Conservation (phyloP, 1,140 invertebrate species). For the Polypedilum vanderplanki region DNA sequence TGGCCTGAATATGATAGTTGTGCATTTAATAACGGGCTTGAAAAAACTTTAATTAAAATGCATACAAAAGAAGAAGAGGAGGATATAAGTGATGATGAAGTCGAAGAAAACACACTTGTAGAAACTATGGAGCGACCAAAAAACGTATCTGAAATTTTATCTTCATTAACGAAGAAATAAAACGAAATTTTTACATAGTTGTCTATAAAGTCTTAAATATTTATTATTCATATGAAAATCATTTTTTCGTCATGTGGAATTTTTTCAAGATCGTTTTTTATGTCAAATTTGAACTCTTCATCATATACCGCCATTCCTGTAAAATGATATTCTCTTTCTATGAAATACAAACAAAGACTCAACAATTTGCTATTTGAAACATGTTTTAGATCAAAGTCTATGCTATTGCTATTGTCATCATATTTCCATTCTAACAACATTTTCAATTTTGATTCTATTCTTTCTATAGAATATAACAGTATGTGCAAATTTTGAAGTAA, state of each 20-base stretch:
- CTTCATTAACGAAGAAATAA: no score
- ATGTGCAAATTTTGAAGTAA: constrained; percentile 49
- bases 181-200: no score
- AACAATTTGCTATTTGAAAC: constrained; percentile 34
- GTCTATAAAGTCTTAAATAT: no score
- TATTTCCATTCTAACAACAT: neutral
- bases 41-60: constrained; percentile 44
- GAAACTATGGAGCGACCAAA: no score
- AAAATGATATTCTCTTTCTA: constrained; percentile 45
- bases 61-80: constrained; percentile 32
- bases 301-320: constrained; percentile 45
- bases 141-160: no score
- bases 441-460: neutral
- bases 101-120: no score
- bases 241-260: constrained; percentile 32
- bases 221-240: no score
- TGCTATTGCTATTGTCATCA: constrained; percentile 28
- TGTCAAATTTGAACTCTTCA: constrained; percentile 39
- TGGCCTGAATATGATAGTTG: constrained; percentile 56
- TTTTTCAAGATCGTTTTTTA: constrained; percentile 33
- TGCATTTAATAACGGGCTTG: constrained; percentile 50
- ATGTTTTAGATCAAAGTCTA: neutral
- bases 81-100: neutral
- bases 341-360: constrained; percentile 42
- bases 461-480: constrained; percentile 49